Conservation (phyloP, 2,888 invertebrate species). For the Rhamnusium bicolor region DNA sequence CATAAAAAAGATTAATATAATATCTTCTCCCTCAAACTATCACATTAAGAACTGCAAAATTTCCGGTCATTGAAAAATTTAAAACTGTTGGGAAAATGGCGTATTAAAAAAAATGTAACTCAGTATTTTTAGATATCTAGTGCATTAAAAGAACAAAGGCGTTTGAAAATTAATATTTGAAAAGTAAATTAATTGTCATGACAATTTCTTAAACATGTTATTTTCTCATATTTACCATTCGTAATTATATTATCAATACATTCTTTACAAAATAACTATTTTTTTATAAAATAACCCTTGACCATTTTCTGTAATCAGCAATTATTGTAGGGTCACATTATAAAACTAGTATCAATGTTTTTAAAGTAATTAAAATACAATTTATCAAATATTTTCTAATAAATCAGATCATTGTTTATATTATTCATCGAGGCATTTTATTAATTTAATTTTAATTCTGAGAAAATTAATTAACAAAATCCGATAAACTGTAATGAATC, state of each 20-base stretch:
- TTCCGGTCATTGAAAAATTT: no score
- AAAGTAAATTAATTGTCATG: no score
- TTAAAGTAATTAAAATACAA: conserved; percentile 32
- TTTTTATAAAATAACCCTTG: conserved; percentile 28
- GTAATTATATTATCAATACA: neutral
- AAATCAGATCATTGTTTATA: conserved; percentile 28
- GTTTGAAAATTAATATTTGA: no score
- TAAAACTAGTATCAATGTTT: conserved; percentile 29
- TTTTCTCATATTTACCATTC: no score
- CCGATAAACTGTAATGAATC: conserved; percentile 4
- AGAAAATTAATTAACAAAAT: conserved; percentile 28
- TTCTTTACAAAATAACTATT: neutral
- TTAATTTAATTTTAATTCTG: conserved; percentile 30
- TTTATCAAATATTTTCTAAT: conserved; percentile 33
- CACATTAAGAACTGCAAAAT: no score
- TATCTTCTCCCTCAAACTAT: no score
- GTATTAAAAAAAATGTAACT: no score
- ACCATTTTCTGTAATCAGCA: conserved; percentile 24
- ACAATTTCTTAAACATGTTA: no score
- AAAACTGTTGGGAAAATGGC: no score
- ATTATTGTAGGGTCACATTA: conserved; percentile 13
- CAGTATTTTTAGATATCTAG: no score
- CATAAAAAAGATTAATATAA: no score
- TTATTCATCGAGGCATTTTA: conserved; percentile 35
- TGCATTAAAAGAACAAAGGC: no score